Percentiles rank a stretch among this genome's conserved stretches.
Conservation (phyloP, 1,140 invertebrate species). For the Apis laboriosa region DNA sequence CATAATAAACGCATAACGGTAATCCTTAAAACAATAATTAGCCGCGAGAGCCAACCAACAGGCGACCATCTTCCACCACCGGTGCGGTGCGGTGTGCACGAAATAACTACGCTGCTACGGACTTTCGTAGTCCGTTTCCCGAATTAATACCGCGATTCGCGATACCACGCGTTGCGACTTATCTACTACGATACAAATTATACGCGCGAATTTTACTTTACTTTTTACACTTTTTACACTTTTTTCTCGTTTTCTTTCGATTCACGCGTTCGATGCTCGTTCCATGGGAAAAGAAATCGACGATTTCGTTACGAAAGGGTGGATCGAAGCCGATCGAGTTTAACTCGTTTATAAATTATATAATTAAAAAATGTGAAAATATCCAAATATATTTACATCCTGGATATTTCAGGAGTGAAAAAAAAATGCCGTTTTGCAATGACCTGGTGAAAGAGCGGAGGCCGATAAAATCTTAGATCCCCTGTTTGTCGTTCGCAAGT, state of each 20-base stretch:
- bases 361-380: too few relatives aligned
- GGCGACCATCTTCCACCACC: slow-evolving; percentile 62
- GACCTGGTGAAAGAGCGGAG: neutral
- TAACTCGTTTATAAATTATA: too few relatives aligned
- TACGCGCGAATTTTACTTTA: slow-evolving; percentile 34
- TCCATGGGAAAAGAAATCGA: slow-evolving; percentile 7
- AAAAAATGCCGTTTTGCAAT: neutral
- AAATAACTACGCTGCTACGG: slow-evolving; percentile 50
- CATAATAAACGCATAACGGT: slow-evolving; percentile 80
- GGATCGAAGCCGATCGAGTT: too few relatives aligned
- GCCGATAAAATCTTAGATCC: neutral
- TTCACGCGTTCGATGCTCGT: slow-evolving; percentile 36
- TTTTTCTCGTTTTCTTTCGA: slow-evolving; percentile 58
- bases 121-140: slow-evolving; percentile 66
- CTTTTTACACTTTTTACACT: slow-evolving; percentile 48
- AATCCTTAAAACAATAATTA: slow-evolving; percentile 81
- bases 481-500: slow-evolving; percentile 9
- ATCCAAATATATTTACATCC: too few relatives aligned
- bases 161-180: slow-evolving; percentile 39
- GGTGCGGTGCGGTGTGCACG: slow-evolving; percentile 19
- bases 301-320: too few relatives aligned
- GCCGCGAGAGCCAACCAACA: slow-evolving; percentile 65
- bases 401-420: too few relatives aligned
- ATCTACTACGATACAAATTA: slow-evolving; percentile 42
- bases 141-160: slow-evolving; percentile 69